Percentiles rank a stretch among this genome's conserved stretches.
Conservation (phyloP, 2,797 vertebrate genomes). For the Poecilia velifera region DNA sequence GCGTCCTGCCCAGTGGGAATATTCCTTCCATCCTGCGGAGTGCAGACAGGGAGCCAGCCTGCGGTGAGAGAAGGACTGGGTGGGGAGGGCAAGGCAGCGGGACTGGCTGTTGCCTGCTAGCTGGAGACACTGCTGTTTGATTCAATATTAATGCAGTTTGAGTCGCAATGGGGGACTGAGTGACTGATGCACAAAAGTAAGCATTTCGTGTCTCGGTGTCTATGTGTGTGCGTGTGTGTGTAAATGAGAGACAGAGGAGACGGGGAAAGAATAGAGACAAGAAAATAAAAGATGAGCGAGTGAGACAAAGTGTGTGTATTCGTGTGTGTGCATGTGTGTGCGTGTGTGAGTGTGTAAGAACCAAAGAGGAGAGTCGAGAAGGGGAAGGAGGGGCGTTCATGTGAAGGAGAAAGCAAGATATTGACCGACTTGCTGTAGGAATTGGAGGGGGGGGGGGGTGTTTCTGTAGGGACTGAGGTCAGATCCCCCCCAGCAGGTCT, state of each 20-base stretch:
- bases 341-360: conserved; percentile 31
- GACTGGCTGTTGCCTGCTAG: conserved; percentile 76
- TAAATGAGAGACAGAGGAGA: conserved; percentile 59
- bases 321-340: conserved; percentile 2
- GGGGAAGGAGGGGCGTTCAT: conserved; percentile 58
- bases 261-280: conserved; percentile 58
- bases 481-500: conserved; percentile 84
- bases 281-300: conserved; percentile 57
- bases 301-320: conserved; percentile 55
- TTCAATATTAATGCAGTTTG: conserved; percentile 89
- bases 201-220: conserved; percentile 65
- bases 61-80: conserved; percentile 69
- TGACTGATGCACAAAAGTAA: conserved; percentile 82
- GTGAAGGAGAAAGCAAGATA: conserved; percentile 76
- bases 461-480: conserved; percentile 80
- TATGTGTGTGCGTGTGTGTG: conserved; percentile 31
- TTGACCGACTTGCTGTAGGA: conserved; percentile 82
- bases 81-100: conserved; percentile 37
- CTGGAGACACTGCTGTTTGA: conserved; percentile 85
- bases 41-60: conserved; percentile 82
- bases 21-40: conserved; percentile 83
- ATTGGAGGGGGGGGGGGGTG: conserved; percentile 61
- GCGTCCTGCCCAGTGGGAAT: conserved; percentile 81
- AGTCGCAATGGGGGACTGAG: conserved; percentile 82
- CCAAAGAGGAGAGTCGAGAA: conserved; percentile 57